These are phyloP conservation scores for Platyscapa corneri DNA, from an alignment of 1,140 invertebrate species.

Conservation along the genomic window DNA sequence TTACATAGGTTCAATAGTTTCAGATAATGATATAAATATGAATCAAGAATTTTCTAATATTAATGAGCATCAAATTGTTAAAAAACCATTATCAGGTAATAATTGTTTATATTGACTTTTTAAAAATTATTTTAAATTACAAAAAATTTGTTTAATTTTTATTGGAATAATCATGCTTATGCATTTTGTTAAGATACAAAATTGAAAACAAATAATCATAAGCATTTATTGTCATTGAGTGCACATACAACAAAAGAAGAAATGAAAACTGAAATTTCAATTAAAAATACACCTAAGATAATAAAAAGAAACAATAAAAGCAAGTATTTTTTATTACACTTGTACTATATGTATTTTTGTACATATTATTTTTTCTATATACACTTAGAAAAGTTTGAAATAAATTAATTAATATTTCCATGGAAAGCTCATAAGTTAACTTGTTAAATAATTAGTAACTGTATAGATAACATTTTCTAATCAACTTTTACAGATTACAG, in stretches of 20 bases:
- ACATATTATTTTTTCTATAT: neutral
- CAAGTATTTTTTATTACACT: neutral
- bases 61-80: neutral
- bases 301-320: neutral
- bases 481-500: conserved; percentile 22
- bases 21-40: neutral
- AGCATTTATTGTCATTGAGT: neutral
- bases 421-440: neutral
- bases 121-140: neutral
- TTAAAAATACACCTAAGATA: neutral
- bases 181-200: neutral
- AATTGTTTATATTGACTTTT: neutral
- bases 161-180: neutral
- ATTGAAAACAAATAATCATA: neutral
- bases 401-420: neutral
- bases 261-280: neutral
- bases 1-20: neutral
- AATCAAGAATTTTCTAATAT: neutral
- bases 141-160: neutral
- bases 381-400: neutral
- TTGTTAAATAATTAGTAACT: neutral
- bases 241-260: neutral
- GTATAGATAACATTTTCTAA: neutral
- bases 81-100: neutral
- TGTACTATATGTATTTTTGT: neutral